phyloP scores from a whole-genome alignment of 2,888 invertebrate species.

The Catocala fraxini region DNA sequence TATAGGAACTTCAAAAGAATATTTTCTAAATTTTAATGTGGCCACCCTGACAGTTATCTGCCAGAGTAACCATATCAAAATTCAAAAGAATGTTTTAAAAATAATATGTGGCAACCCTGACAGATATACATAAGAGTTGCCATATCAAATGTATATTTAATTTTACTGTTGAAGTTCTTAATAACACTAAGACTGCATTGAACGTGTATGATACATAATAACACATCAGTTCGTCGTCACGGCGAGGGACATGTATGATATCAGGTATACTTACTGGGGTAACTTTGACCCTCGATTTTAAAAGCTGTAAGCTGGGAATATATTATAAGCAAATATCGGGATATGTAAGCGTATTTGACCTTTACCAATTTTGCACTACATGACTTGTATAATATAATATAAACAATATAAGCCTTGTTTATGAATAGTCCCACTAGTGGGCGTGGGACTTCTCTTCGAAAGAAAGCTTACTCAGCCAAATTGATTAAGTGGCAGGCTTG shows the following conservation, averaged over 20 bases:
- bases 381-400: slow-evolving; percentile 15
- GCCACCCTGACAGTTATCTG: too few relatives aligned
- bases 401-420: too few relatives aligned
- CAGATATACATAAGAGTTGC: neutral
- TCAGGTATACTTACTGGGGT: neutral
- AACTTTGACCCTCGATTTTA: neutral
- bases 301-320: slow-evolving; percentile 36
- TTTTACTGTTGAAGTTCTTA: slow-evolving; percentile 48
- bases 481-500: too few relatives aligned
- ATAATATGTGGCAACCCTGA: too few relatives aligned
- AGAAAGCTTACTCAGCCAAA: too few relatives aligned
- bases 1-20: slow-evolving; percentile 53
- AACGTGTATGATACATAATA: slow-evolving; percentile 66
- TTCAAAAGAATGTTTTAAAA: too few relatives aligned
- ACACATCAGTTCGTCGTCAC: neutral
- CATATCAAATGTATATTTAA: neutral
- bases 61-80: too few relatives aligned
- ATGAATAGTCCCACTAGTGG: too few relatives aligned
- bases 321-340: slow-evolving; percentile 28
- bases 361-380: slow-evolving; percentile 33
- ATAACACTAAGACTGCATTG: slow-evolving; percentile 71
- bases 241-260: neutral
- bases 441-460: too few relatives aligned
- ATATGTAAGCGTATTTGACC: slow-evolving; percentile 28
- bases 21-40: too few relatives aligned